Base-by-base conservation (phyloP, 2,797 vertebrate species). In the Pangasius sanitwongsei region DNA sequence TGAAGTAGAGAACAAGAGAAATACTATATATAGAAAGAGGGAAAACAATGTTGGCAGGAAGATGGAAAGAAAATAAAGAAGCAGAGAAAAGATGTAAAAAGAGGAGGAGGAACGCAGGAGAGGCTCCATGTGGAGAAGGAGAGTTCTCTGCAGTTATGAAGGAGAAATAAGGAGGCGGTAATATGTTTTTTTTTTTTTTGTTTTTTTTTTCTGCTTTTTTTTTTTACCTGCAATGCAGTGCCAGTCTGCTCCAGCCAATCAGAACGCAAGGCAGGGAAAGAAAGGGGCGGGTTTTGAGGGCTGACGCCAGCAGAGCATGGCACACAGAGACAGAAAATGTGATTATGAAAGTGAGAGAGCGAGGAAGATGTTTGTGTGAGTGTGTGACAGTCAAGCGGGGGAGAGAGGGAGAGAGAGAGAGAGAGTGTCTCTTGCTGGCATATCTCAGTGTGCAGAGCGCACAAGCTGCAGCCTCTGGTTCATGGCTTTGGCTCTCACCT, bases 221-320 rank as follows among this genome's bases (percentile, higher is more conserved):
- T 91, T 92, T 95, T 95, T 92, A 97, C 97, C 97, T 98, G 97
- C 97, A 98, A 96, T 98, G 97, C 97, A 97, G 97, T 97, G 96
- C 95, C 95, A 92, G 90, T 90, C 94, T 94, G 92, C 93, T 93
- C 94, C 94, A 94, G 92, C 97, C 97, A 97, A 97, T 97, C 94
- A 88, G 83, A 69, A 89, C 50, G 0, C 69, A 70, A 92, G 92
- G 92, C 90, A 93, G 85, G 69, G 90, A 72, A 86, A 82, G 89
- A 93, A 91, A 87, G 93, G 63, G 97, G 95, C 70, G 28, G 95
- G 92, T 89, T 93, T 90, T 90, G 80, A 65, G 87, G 77, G 90
- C 92, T 95, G 94, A 95, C 93, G 90, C 91, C 94, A 95, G 93
- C 94, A 93, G 95, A 95, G 86, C 53, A 70, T 57, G 85, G 34